These are phyloP conservation scores for Rhincodon typus DNA, from an alignment of 2,797 vertebrate species.

Conservation along the genomic window DNA sequence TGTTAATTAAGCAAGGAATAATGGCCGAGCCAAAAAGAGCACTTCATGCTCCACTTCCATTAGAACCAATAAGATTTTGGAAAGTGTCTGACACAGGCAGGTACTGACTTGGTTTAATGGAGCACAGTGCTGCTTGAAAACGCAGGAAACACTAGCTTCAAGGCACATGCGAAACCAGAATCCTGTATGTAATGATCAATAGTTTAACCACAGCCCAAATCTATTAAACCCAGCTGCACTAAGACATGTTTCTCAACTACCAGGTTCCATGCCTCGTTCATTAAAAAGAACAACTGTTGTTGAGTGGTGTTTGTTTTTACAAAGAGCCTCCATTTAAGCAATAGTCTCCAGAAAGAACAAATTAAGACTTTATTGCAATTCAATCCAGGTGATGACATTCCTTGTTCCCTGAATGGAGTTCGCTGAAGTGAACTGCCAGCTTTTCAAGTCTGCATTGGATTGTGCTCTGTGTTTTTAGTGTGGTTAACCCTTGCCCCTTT, in stretches of 20 bases:
- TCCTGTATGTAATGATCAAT: background rate
- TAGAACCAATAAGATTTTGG: background rate
- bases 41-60: background rate
- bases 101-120: background rate
- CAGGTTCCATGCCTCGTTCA: background rate
- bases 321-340: conserved; percentile 7
- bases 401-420: background rate
- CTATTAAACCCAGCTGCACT: conserved; percentile 28
- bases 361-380: conserved; percentile 12
- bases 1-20: background rate
- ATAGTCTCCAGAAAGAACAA: background rate
- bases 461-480: background rate
- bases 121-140: background rate
- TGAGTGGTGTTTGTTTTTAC: conserved; percentile 1
- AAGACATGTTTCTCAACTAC: background rate
- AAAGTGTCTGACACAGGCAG: background rate
- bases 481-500: background rate
- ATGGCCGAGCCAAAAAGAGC: background rate
- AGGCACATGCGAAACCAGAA: background rate
- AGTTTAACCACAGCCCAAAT: background rate
- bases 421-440: background rate
- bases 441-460: background rate
- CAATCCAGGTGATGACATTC: conserved; percentile 23
- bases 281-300: conserved; percentile 11
- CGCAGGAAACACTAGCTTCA: background rate